Evolutionary conservation across 2,888 invertebrate genomes (phyloP).

Genomic region (Trissonchulus latispiculum): DNA sequence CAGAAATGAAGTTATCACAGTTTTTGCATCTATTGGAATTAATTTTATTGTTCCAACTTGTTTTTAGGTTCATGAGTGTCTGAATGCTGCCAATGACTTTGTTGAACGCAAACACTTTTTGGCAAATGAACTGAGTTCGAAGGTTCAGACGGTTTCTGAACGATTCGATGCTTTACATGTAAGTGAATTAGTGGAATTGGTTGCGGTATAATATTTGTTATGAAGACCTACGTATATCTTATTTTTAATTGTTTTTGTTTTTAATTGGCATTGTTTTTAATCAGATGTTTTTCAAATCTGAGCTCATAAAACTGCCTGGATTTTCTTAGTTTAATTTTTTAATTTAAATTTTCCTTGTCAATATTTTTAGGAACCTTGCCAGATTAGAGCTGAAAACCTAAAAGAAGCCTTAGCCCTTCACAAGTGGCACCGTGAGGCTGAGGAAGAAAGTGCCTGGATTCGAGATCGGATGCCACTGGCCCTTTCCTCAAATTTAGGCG

Average conservation of each 20-base stretch:
- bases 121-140: constrained; percentile 68
- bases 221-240: no score
- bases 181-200: neutral
- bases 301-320: no score
- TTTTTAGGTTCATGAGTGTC: constrained; percentile 21
- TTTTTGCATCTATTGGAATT: no score
- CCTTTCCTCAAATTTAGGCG: constrained; percentile 65
- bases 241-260: no score
- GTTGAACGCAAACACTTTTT: constrained; percentile 73
- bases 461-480: constrained; percentile 76
- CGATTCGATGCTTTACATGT: constrained; percentile 60
- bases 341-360: no score
- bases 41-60: no score
- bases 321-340: no score
- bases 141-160: constrained; percentile 59
- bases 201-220: neutral
- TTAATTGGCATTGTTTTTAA: no score
- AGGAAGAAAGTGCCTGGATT: constrained; percentile 84
- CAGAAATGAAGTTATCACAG: no score
- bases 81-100: constrained; percentile 48
- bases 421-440: constrained; percentile 78
- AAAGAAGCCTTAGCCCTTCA: constrained; percentile 78
- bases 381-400: constrained; percentile 77
- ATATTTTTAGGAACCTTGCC: constrained; percentile 66
- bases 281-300: no score